Evolutionary conservation across 2,113 vertebrate species (phyloP), one percentile per base, ranked within the genome.

Genomic region (Platysternon megacephalum): DNA sequence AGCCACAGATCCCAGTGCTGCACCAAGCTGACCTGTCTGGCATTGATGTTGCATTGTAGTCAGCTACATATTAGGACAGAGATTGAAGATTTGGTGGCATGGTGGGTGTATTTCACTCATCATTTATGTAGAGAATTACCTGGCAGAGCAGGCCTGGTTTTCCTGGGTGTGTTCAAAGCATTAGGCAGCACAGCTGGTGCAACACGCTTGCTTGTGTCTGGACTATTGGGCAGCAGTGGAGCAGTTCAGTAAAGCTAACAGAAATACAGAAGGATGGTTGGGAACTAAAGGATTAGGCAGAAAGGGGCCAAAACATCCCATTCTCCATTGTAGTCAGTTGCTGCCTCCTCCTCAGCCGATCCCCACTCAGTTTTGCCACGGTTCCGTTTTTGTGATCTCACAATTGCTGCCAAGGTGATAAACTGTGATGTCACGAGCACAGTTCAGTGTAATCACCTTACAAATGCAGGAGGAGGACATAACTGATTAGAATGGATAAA

Each of bases 361-460:
- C 78, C 78, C 78, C 79, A 82, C 72, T 56, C 3, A 0, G 1
- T 79, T 94, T 79, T 87, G 32, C 84, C 72, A 74, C 29, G 55
- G 80, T 79, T 95, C 87, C 32, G 28, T 82, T 91, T 52, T 92
- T 89, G 44, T 49, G 90, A 90, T 86, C 52, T 78, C 85, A 42
- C 91, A 94, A 86, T 94, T 93, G 78, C 78, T 94, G 85, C 91
- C 93, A 84, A 78, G 35, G 78, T 84, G 84, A 86, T 83, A 74
- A 92, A 87, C 79, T 89, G 72, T 21, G 61, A 82, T 74, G 44
- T 94, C 56, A 80, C 0, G 9, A 82, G 76, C n/a, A 16, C 6
- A 4, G 51, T 61, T 93, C 58, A 19, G 24, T 87, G 42, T 82
- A 94, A 93, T 95, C 55, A 68, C 48, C 28, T 48, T 56, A 82